These are phyloP conservation scores for Apteryx owenii DNA, from an alignment of 2,113 vertebrate species.

Conservation along the genomic window DNA sequence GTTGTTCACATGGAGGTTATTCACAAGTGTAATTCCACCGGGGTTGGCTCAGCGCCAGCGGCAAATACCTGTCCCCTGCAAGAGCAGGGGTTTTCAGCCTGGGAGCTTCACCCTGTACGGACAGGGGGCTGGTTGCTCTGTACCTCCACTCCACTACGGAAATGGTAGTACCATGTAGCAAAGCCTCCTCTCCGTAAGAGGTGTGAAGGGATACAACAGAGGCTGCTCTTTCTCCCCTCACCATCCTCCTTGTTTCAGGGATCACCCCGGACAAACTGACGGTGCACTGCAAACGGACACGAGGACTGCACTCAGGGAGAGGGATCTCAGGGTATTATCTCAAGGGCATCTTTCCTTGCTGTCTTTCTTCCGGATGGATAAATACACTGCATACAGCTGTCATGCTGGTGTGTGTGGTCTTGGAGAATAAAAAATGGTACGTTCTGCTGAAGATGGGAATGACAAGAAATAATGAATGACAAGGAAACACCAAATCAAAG, in stretches of 20 bases:
- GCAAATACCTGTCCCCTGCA: not conserved
- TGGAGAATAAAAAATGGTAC: not conserved
- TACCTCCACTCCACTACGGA: not conserved
- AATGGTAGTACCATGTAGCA: not conserved
- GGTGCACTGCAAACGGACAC: not conserved
- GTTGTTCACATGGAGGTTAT: not conserved
- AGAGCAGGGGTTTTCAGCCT: not conserved
- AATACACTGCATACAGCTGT: not conserved
- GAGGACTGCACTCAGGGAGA: not conserved
- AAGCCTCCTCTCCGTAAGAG: not conserved
- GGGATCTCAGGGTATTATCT: not conserved
- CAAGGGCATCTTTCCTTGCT: not conserved
- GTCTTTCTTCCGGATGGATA: not conserved
- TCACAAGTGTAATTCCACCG: fast-evolving
- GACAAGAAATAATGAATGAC: fast-evolving
- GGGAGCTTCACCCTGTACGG: not conserved
- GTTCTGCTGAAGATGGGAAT: not conserved
- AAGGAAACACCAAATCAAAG: not conserved
- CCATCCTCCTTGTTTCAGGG: not conserved
- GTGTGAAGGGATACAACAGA: not conserved
- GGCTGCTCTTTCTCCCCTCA: not conserved
- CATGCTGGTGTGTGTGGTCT: not conserved
- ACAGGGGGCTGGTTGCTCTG: not conserved
- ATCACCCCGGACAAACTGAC: fast-evolving
- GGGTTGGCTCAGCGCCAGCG: fast-evolving